Base-by-base conservation (phyloP, 1,140 invertebrate species). In the Dendrolimus punctatus region DNA sequence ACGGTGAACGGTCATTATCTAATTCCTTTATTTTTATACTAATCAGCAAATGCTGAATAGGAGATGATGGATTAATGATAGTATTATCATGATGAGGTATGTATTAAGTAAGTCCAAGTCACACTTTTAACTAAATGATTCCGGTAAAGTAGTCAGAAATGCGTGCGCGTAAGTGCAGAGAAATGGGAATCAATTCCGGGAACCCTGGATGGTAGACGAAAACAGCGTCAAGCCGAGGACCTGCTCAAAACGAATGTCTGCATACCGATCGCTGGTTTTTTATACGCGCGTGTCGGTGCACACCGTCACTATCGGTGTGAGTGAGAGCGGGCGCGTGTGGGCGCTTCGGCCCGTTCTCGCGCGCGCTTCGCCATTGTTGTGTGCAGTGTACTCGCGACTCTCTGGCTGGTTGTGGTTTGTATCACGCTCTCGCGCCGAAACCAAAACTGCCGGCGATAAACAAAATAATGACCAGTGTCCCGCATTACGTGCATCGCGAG, bases 201-300 rank as follows among this genome's bases (percentile, higher is more conserved):
- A 73, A 82, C 80, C 69, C 80, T 59, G 79, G 64, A 80, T 77
- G 76, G 82, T 80, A 84, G 80, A 85, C 82, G 78, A 84, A 86
- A 83, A 84, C 83, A 84, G 80, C 80, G 78, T 79, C 80, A 84
- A 81, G 77, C 77, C 76, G 76, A 77, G 80, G 78, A 80, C 80
- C 80, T 81, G 79, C 80, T 84, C 80, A 80, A 80, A 86, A 78
- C 80, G 76, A 84, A 84, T 80, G 83, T 86, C 83, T 86, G 80
- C 83, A 86, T 86, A 86, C 83, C 83, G 79, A 86, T 85, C 82
- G 80, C 76, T 76, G 71, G 80, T 85, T 85, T 85, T 85, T 85
- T 84, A 82, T 79, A 80, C 68, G 71, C 71, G 73, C 64, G 64
- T 64, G 72, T 77, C 73, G 69, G 76, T 80, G 73, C 77, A 81